Conservation (phyloP, 2,113 vertebrate species). For the Pachycephala philippinensis region DNA sequence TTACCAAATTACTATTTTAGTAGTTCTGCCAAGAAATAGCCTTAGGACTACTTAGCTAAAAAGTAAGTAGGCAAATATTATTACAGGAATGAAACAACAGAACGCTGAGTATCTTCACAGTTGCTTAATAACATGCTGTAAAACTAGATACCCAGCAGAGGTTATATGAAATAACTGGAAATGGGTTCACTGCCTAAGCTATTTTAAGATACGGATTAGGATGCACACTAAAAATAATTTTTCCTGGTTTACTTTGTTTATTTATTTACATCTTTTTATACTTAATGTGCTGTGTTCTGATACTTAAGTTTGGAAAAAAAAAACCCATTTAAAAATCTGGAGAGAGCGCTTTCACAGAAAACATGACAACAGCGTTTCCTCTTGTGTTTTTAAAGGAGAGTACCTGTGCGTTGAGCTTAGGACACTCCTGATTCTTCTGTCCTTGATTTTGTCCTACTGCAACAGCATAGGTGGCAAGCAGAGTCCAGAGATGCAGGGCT, state of each 20-base stretch:
- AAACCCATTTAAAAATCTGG: background rate
- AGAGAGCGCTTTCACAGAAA: background rate
- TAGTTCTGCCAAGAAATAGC: background rate
- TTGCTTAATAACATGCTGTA: background rate
- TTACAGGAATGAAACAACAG: background rate
- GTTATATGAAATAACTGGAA: background rate
- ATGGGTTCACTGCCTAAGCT: background rate
- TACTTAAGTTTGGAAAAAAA: background rate
- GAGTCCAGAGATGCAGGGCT: constrained; percentile 56
- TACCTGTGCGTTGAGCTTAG: constrained; percentile 67
- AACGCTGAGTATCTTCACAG: background rate
- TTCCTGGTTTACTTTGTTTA: background rate
- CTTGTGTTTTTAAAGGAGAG: constrained; percentile 36
- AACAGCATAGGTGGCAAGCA: constrained; percentile 57
- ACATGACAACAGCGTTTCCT: background rate
- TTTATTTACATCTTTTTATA: background rate
- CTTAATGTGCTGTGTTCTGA: background rate
- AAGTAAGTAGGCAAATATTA: background rate
- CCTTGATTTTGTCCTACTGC: constrained; percentile 68
- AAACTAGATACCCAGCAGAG: background rate
- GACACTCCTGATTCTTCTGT: constrained; percentile 59
- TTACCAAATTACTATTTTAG: background rate
- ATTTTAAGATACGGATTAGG: background rate
- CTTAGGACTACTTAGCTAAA: background rate
- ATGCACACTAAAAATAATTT: background rate